A percentile compares a stretch with the other conserved stretches of the same genome.
phyloP scores from a whole-genome alignment of 2,888 invertebrate genomes.

The Eupithecia dodoneata region DNA sequence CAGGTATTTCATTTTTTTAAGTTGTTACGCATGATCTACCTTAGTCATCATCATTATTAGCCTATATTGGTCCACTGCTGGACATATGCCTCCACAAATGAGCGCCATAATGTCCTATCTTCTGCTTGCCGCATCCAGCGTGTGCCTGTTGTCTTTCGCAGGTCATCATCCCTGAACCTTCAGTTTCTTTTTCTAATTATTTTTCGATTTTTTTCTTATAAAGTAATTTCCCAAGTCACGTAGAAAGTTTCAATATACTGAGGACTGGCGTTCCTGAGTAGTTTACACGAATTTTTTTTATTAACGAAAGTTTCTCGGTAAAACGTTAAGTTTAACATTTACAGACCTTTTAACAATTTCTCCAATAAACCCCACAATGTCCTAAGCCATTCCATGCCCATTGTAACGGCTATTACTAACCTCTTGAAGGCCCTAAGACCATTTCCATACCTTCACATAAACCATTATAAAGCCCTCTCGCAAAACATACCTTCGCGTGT shows the following conservation, averaged over 20 bases:
- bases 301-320: not conserved
- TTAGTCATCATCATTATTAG: too few species aligned
- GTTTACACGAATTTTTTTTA: too few species aligned
- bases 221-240: not conserved
- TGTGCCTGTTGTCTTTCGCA: too few species aligned
- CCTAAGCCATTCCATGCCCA: not conserved
- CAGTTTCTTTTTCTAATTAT: not conserved
- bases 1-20: not conserved
- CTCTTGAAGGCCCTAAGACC: slow-evolving; percentile 1
- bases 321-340: not conserved
- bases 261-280: too few species aligned
- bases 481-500: slow-evolving; percentile 22
- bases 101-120: too few species aligned
- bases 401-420: not conserved
- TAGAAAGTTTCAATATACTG: not conserved
- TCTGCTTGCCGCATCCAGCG: too few species aligned
- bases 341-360: not conserved
- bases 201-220: not conserved
- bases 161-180: not conserved
- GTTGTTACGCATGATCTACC: not conserved
- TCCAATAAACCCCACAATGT: not conserved
- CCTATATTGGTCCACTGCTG: too few species aligned
- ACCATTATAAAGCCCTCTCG: not conserved
- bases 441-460: not conserved
- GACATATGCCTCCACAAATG: too few species aligned